Evolutionary conservation across 1,140 invertebrate species (phyloP), one percentile per base, ranked within the genome.

Genomic region (Drosophila lacteicornis): DNA sequence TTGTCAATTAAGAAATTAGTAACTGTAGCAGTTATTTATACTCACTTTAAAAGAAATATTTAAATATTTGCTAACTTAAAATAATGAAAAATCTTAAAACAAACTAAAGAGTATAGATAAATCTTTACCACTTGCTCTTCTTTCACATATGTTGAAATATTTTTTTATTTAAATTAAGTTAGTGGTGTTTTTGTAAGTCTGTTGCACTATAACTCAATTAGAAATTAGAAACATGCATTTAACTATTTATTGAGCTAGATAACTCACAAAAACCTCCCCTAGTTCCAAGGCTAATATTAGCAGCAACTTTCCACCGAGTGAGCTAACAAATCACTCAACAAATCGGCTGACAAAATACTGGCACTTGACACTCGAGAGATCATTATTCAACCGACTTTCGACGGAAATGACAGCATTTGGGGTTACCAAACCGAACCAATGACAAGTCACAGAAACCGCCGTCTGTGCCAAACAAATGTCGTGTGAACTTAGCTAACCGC

Each of bases 341-440:
- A 60, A 74, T 74, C 40, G 46, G 19, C 38, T 30, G 36, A 4
- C 53, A 67, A 78, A 61, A 36, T 71, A 51, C 49, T 58, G 65
- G 17, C 76, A 69, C 51, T 73, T 79, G 67, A 47, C 51, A 58
- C 66, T 56, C 45, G 49, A 47, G 62, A 47, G 33, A 51, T 62
- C 50, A 74, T 87, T 77, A 80, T 75, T 80, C 55, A 80, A 61
- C 36, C 46, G 76, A 80, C 84, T 87, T 87, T 88, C 80, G 62
- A 55, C 81, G 84, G 84, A 87, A 83, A 83, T 87, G 77, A 70
- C 80, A 75, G 61, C 80, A 75, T 87, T 88, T 71, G 51, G 45
- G 63, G 65, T 80, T 84, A 80, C 69, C 61, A 83, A 83, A 87
- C 63, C 70, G 40, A 70, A 66, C 63, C 67, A 70, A 71, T 71